These are phyloP conservation scores for Cinclus mexicanus DNA, from an alignment of 2,113 vertebrate species.

Conservation along the genomic window DNA sequence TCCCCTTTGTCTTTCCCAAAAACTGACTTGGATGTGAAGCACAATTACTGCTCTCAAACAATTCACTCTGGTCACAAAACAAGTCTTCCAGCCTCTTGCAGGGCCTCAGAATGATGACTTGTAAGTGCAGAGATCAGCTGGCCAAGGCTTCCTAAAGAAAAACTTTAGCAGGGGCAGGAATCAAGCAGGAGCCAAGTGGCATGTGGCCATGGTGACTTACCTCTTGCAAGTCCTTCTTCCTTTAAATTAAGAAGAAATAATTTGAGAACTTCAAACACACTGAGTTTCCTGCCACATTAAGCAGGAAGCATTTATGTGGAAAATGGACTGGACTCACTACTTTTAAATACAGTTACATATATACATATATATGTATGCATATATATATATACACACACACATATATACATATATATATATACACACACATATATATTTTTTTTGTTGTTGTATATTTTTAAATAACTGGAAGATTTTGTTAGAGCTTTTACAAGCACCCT, in stretches of 20 bases:
- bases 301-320: not conserved
- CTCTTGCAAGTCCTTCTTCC: not conserved
- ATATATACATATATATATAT: too few relatives aligned
- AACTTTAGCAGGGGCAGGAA: not conserved
- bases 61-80: not conserved
- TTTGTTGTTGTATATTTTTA: not conserved
- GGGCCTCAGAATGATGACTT: not conserved
- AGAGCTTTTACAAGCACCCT: not conserved
- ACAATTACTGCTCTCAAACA: not conserved
- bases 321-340: not conserved
- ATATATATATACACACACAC: too few relatives aligned
- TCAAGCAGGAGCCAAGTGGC: not conserved
- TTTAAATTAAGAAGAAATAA: not conserved
- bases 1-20: not conserved
- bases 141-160: not conserved
- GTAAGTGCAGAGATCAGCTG: not conserved
- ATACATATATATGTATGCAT: too few relatives aligned
- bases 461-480: not conserved
- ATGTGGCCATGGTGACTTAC: not conserved
- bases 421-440: too few relatives aligned
- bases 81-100: not conserved
- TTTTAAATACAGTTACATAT: not conserved
- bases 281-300: not conserved
- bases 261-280: not conserved
- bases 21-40: not conserved